Conservation (phyloP, 2,113 vertebrate species). For the Nerophis lumbriciformis region DNA sequence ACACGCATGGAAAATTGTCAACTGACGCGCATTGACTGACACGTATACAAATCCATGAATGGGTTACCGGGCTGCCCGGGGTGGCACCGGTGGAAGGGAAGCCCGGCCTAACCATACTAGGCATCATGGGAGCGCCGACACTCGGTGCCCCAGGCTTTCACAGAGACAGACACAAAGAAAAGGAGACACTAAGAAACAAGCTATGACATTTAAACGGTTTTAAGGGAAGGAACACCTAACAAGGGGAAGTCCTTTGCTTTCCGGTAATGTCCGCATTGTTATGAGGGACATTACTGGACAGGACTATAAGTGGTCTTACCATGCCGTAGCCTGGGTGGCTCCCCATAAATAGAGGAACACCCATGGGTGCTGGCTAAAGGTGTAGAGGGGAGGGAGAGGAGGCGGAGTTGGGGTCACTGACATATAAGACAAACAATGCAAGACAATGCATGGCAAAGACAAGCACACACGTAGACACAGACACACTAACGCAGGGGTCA, state of each 20-base stretch:
- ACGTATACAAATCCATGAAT: not conserved
- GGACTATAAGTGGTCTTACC: conserved; percentile 75
- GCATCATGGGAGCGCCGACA: conserved; percentile 83
- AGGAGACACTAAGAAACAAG: conserved; percentile 33
- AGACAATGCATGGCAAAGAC: conserved; percentile 22
- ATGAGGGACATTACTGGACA: conserved; percentile 40
- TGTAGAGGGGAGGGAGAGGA: conserved; percentile 55
- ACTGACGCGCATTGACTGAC: not conserved
- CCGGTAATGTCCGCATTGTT: conserved; percentile 44
- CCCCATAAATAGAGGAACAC: conserved; percentile 69
- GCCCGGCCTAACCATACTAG: conserved; percentile 85
- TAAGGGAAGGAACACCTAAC: conserved; percentile 31
- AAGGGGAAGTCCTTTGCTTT: conserved; percentile 41
- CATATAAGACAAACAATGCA: conserved; percentile 42
- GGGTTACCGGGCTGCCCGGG: conserved; percentile 74
- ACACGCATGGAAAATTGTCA: conserved; percentile 10
- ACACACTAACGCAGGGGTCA: conserved; percentile 4
- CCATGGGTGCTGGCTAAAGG: conserved; percentile 69
- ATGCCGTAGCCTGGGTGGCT: conserved; percentile 81
- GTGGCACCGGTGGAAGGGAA: conserved; percentile 74
- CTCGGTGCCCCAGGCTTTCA: conserved; percentile 79
- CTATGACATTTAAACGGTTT: not conserved
- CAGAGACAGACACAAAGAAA: conserved; percentile 24
- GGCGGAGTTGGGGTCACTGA: conserved; percentile 53
- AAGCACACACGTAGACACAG: conserved; percentile 3